A percentile compares a stretch with the other conserved stretches of the same genome.
phyloP scores from a whole-genome alignment of 2,113 vertebrate species.

The Euleptes europaea region DNA sequence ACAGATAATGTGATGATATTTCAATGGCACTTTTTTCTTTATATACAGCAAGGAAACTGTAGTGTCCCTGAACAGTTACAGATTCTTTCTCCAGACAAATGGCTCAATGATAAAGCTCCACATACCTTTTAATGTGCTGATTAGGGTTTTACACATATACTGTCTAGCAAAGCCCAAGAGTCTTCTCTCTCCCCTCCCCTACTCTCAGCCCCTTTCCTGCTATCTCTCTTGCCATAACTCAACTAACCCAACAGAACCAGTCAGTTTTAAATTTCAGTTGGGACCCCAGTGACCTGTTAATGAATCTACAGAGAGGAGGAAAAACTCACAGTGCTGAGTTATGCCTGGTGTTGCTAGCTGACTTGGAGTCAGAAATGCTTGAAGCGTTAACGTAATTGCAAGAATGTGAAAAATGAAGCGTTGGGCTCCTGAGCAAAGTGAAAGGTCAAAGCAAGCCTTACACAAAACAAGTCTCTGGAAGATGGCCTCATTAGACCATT shows the following conservation, averaged over 20 bases:
- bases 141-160: slow-evolving; percentile 62
- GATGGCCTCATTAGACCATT: slow-evolving; percentile 96
- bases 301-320: slow-evolving; percentile 85
- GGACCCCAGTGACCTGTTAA: slow-evolving; percentile 84
- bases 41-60: slow-evolving; percentile 52
- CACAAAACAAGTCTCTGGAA: slow-evolving; percentile 95
- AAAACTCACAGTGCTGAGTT: slow-evolving; percentile 87
- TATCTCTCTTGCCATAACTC: slow-evolving; percentile 78
- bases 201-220: slow-evolving; percentile 67
- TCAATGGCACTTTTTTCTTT: slow-evolving; percentile 45
- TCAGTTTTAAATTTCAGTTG: slow-evolving; percentile 85
- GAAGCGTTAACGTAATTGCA: slow-evolving; percentile 99
- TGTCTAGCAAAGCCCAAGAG: slow-evolving; percentile 53
- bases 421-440: slow-evolving; percentile 89
- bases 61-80: slow-evolving; percentile 48
- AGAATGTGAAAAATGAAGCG: slow-evolving; percentile 99
- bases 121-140: slow-evolving; percentile 65
- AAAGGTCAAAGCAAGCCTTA: slow-evolving; percentile 95
- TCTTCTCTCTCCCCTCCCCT: slow-evolving; percentile 56
- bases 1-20: slow-evolving; percentile 29
- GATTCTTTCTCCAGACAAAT: slow-evolving; percentile 51
- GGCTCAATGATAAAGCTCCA: slow-evolving; percentile 58
- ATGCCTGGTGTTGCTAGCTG: slow-evolving; percentile 89
- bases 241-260: slow-evolving; percentile 83
- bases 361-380: slow-evolving; percentile 95